Evolutionary conservation across 2,797 vertebrate genomes (phyloP).

Genomic region (Rhincodon typus): DNA sequence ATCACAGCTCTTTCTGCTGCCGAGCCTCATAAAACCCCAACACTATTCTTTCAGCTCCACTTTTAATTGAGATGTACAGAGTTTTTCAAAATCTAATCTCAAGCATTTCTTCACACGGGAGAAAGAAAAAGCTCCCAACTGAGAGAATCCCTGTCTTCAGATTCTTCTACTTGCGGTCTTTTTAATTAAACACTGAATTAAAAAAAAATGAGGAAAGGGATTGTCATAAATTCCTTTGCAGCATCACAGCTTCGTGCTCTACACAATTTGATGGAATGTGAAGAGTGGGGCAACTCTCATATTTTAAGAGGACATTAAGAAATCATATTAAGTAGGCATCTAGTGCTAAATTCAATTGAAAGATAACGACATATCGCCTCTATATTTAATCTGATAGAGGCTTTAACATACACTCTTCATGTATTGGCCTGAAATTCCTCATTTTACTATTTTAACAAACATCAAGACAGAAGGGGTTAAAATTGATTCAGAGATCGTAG

Average conservation of each 20-base stretch:
- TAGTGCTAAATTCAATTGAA: not conserved
- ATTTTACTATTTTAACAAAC: not conserved
- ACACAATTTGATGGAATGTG: not conserved
- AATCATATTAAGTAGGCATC: no score
- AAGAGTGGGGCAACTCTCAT: not conserved
- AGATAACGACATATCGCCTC: not conserved
- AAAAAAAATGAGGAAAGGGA: not conserved
- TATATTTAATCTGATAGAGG: not conserved
- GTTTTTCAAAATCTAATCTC: not conserved
- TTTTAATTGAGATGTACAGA: not conserved
- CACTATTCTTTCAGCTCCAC: not conserved
- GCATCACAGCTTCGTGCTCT: not conserved
- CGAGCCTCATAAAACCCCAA: not conserved
- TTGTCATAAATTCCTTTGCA: not conserved
- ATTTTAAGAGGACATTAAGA: not conserved
- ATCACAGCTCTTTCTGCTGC: not conserved
- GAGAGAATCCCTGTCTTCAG: not conserved
- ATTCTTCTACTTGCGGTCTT: not conserved
- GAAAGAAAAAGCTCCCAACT: not conserved
- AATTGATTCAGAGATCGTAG: no score
- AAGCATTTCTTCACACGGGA: not conserved
- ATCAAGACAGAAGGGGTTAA: not conserved
- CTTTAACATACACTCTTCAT: not conserved
- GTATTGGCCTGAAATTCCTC: not conserved
- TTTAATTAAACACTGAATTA: slow-evolving; percentile 25